These are phyloP conservation scores for Cyphomyrmex costatus DNA, from an alignment of 1,140 invertebrate genomes.

Conservation along the genomic window DNA sequence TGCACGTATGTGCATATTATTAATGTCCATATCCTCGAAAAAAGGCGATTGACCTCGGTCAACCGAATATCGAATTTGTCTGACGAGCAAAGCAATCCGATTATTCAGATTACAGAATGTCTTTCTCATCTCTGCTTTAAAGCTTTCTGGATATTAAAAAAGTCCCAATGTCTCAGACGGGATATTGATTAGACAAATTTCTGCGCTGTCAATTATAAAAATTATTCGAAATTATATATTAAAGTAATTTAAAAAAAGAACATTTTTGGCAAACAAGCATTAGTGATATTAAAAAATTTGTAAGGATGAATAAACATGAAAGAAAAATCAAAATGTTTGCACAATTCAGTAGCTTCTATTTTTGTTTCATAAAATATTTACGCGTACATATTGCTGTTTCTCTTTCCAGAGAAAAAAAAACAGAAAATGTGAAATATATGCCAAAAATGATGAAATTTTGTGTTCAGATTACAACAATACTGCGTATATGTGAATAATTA, in stretches of 20 bases:
- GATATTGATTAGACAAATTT: not conserved
- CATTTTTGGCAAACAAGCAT: not conserved
- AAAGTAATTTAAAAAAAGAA: not conserved
- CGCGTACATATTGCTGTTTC: not conserved
- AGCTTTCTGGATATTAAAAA: not conserved
- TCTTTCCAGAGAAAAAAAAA: not conserved
- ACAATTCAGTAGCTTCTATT: not conserved
- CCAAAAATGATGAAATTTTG: not conserved
- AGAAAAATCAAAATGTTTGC: not conserved
- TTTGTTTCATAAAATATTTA: not conserved
- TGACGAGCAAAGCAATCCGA: not conserved
- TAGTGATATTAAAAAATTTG: not conserved
- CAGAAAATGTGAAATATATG: not conserved
- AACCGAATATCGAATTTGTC: slow-evolving; percentile 45
- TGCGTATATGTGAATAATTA: slow-evolving; percentile 49
- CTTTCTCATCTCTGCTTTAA: not conserved
- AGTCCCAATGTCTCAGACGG: not conserved
- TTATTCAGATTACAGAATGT: slow-evolving; percentile 34
- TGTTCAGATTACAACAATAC: not conserved
- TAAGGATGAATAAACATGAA: not conserved
- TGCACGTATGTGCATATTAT: slow-evolving; percentile 28
- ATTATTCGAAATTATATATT: not conserved
- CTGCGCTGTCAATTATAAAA: not conserved
- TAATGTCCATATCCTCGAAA: slow-evolving; percentile 8
- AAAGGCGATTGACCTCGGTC: slow-evolving; percentile 34